Percentiles rank a stretch among this genome's conserved stretches.
Conservation (phyloP, 1,140 invertebrate genomes). For the Chrysopa pallens region DNA sequence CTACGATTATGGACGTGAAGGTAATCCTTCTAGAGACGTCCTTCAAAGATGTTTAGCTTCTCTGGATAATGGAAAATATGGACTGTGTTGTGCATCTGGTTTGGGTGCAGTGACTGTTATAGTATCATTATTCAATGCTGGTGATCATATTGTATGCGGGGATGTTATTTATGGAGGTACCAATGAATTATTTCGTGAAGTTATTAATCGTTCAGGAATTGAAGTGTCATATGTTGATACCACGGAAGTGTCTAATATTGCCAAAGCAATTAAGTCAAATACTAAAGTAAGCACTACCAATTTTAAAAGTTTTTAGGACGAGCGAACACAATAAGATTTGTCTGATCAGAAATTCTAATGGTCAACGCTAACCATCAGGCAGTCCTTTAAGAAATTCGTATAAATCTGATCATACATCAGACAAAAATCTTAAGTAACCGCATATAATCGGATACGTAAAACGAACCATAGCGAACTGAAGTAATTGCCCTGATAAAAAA, state of each 20-base stretch:
- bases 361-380: no score
- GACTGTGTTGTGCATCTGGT: conserved; percentile 75
- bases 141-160: conserved; percentile 81
- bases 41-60: conserved; percentile 81
- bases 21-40: conserved; percentile 83
- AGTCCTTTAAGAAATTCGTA: no score
- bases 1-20: conserved; percentile 84
- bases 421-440: no score
- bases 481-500: no score
- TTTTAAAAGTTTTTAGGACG: no score
- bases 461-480: no score
- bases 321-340: no score
- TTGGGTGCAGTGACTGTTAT: conserved; percentile 68
- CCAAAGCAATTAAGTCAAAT: conserved; percentile 53
- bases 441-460: no score
- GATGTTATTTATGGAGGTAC: conserved; percentile 97
- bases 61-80: conserved; percentile 79
- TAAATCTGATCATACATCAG: no score
- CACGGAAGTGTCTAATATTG: conserved; percentile 44
- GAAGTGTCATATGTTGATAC: conserved; percentile 68
- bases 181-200: conserved; percentile 40
- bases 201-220: conserved; percentile 50
- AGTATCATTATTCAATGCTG: conserved; percentile 51
- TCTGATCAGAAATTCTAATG: no score
- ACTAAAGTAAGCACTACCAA: conserved; percentile 73